Base-by-base conservation (phyloP, 1,140 invertebrate genomes). In the Drosophila pandora region DNA sequence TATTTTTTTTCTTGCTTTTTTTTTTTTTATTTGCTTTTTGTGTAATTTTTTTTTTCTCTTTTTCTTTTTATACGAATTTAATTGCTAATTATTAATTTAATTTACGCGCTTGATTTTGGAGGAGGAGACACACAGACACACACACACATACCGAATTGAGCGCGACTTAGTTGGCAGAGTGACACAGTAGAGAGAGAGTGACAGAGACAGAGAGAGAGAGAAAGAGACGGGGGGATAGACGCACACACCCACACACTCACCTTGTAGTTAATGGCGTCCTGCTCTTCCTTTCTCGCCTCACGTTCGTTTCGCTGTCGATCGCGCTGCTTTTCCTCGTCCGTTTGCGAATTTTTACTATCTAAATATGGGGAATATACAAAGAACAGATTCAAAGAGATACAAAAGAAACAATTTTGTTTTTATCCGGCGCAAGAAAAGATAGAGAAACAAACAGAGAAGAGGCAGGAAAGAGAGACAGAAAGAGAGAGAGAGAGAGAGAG, bases 341-440 rank as follows among this genome's bases (percentile, higher is more conserved):
- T 91, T 82, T 92, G 91, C 63, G 91, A 76, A 76, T 89, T 90
- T 78, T 92, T 92, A 83, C 90, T 91, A 61, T 91, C 90, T 91
- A 75, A 70, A 54, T 39, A 21, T 9, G 10, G 48, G 39, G 37
- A 12, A 53, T 12, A 53, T 12, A 63, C 10, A 30, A 28, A 2
- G 3, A 34, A 6, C 2, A 50, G 47, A 21, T 43, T 0, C 8
- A 22, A 34, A 47, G 49, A n/a, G 62, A 62, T 32, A 32, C 8
- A 47, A 32, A 55, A 57, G 17, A 72, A 64, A 23, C 21, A 48
- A 12, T 17, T 41, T 41, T 8, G 8, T 37, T 65, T 17, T 30
- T 7, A 39, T 17, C 6, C 58, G 8, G 56, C 34, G 8, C 17
- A 21, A 47, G 43, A 37, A 12, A 37, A 59, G 37, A 69, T n/a